A percentile compares a stretch with the other conserved stretches of the same genome.
Evolutionary conservation across 2,113 vertebrate species (phyloP).

Genomic region (Motacilla alba): DNA sequence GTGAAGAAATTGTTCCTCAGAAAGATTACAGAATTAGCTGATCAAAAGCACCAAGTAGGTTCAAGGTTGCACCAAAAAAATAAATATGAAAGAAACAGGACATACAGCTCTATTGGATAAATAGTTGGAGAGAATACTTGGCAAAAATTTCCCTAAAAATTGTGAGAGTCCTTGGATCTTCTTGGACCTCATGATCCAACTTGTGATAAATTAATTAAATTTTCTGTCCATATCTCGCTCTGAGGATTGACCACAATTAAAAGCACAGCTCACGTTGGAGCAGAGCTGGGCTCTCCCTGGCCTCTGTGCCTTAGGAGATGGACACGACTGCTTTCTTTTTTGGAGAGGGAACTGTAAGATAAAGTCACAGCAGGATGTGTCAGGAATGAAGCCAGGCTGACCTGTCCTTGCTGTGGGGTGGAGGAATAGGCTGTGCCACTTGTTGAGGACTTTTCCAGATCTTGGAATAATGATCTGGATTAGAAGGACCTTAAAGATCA

Average conservation of each 20-base stretch:
- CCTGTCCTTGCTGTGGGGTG: neutral
- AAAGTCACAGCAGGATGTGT: neutral
- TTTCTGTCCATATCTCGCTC: fast-evolving
- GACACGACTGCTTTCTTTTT: neutral
- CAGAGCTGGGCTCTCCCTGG: neutral
- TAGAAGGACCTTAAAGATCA: neutral
- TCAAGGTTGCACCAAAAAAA: neutral
- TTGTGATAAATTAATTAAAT: neutral
- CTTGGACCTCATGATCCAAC: neutral
- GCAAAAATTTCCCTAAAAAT: neutral
- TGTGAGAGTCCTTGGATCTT: neutral
- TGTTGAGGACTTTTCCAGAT: neutral
- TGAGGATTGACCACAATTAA: neutral
- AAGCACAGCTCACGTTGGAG: neutral
- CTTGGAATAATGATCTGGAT: neutral
- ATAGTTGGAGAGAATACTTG: neutral
- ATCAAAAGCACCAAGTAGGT: neutral
- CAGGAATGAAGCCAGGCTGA: neutral
- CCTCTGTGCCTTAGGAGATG: neutral
- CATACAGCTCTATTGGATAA: neutral
- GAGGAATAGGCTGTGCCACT: neutral
- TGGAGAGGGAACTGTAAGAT: neutral
- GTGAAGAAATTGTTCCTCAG: neutral
- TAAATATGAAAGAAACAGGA: neutral
- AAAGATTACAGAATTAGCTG: neutral